Conservation (phyloP, 2,797 vertebrate genomes). For the Tympanoctomys barrerae region DNA sequence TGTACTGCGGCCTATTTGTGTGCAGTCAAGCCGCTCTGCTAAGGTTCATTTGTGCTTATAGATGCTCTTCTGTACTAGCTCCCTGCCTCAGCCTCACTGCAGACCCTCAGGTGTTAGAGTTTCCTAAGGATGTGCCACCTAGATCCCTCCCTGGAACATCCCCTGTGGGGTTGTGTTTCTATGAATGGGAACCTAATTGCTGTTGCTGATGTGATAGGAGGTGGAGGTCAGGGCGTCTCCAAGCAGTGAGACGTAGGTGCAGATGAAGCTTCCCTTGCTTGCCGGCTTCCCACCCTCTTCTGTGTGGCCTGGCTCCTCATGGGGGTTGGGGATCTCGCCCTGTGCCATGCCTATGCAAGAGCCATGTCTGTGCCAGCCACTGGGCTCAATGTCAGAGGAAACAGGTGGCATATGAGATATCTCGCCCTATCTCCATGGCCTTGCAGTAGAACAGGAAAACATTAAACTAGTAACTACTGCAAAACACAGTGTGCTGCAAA, state of each 20-base stretch:
- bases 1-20: neutral
- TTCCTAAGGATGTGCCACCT: neutral
- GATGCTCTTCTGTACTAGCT: neutral
- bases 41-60: neutral
- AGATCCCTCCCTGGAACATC: neutral
- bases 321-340: neutral
- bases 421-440: neutral
- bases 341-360: neutral
- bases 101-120: neutral
- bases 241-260: neutral
- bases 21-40: neutral
- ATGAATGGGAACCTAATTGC: neutral
- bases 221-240: neutral
- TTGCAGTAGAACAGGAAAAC: neutral
- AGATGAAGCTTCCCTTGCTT: neutral
- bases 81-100: neutral
- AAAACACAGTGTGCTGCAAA: neutral
- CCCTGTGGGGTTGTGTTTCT: neutral
- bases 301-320: neutral
- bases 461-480: neutral
- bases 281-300: neutral
- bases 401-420: neutral
- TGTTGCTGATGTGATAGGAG: neutral
- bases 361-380: neutral
- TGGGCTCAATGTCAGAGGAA: no score